phyloP scores from a whole-genome alignment of 2,113 vertebrate species.

The Tenrec ecaudatus region DNA sequence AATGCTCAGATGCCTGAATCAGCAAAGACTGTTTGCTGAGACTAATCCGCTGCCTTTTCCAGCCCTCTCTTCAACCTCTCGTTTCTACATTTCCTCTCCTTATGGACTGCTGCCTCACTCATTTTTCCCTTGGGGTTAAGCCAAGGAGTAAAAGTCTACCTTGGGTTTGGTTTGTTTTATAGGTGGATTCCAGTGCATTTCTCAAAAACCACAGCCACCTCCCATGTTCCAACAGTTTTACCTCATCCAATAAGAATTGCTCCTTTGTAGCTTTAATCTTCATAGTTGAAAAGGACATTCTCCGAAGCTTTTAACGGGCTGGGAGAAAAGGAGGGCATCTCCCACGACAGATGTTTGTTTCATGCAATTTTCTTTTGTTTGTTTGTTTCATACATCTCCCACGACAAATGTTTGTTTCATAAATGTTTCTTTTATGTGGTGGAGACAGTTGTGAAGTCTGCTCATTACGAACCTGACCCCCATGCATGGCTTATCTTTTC shows the following conservation, averaged over 20 bases:
- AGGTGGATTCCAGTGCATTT: not conserved
- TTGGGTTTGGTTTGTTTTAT: constrained; percentile 44
- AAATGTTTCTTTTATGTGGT: not conserved
- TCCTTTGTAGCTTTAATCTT: constrained; percentile 22
- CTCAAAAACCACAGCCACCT: constrained; percentile 51
- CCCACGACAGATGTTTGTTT: not conserved
- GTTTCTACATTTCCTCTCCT: constrained; percentile 50
- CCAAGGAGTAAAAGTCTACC: constrained; percentile 51
- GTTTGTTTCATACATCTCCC: no score
- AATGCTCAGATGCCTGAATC: constrained; percentile 50
- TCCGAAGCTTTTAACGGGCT: not conserved
- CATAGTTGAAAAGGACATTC: not conserved
- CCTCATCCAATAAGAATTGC: not conserved
- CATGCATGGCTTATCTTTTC: rapidly evolving
- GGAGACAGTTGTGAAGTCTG: not conserved
- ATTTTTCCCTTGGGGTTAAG: constrained; percentile 32
- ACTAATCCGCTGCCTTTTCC: not conserved
- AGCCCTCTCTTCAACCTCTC: not conserved
- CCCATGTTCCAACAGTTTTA: not conserved
- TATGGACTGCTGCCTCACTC: not conserved
- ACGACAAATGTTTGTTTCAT: not conserved
- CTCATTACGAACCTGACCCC: not conserved
- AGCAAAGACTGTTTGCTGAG: not conserved
- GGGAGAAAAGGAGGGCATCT: not conserved
- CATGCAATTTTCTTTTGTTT: not conserved